A percentile compares a stretch with the other conserved stretches of the same genome.
Evolutionary conservation across 2,797 vertebrate genomes (phyloP).

Genomic region (Tokudaia muenninki): DNA sequence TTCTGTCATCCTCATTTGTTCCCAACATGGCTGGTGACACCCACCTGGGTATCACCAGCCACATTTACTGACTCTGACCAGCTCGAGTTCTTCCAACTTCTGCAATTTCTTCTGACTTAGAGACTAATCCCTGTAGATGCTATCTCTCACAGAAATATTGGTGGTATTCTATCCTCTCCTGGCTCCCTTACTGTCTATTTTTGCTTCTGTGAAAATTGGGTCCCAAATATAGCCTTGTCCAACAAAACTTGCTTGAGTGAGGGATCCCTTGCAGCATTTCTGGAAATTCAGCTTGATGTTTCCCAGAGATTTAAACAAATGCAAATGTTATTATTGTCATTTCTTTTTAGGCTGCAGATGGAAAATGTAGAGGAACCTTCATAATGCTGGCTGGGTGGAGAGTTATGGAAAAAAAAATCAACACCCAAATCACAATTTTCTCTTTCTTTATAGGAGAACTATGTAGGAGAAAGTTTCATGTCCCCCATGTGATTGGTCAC

Average conservation of each 20-base stretch:
- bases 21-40: too few species aligned
- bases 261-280: neutral
- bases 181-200: neutral
- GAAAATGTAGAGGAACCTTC: slow-evolving; percentile 71
- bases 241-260: slow-evolving; percentile 7
- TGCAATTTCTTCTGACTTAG: neutral
- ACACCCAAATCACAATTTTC: slow-evolving; percentile 43
- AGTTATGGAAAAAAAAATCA: slow-evolving; percentile 70
- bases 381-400: slow-evolving; percentile 2
- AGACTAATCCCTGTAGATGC: neutral
- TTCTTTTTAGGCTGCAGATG: slow-evolving; percentile 72
- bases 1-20: neutral
- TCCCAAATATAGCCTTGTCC: neutral
- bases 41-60: neutral
- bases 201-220: neutral
- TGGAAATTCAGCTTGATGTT: slow-evolving; percentile 52
- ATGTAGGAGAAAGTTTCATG: neutral
- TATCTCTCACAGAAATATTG: neutral
- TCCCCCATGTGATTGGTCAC: neutral
- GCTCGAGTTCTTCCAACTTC: neutral
- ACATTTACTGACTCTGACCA: neutral
- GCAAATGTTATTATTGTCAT: slow-evolving; percentile 69
- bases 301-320: slow-evolving; percentile 71
- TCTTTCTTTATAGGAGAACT: slow-evolving; percentile 33
- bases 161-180: neutral